Conservation (phyloP, 2,113 vertebrate species). For the Laterallus jamaicensis region DNA sequence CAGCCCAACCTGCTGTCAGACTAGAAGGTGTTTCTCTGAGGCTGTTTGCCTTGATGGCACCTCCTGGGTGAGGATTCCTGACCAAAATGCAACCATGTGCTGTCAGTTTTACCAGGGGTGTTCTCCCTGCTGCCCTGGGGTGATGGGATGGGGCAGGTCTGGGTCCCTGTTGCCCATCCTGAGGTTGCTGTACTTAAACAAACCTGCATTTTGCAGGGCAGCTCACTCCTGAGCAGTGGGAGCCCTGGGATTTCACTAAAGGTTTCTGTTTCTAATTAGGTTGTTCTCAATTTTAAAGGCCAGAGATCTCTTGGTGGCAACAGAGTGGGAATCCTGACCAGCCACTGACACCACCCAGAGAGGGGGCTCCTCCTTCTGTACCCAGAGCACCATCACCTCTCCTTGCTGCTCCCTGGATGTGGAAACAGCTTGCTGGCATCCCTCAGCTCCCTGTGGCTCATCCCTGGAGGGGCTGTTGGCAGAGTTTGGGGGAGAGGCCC, state of each 20-base stretch:
- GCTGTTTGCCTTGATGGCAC: background rate
- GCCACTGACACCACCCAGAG: background rate
- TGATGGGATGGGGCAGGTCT: background rate
- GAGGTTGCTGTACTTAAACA: background rate
- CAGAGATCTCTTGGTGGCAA: background rate
- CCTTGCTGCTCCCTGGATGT: background rate
- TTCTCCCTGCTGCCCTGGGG: background rate
- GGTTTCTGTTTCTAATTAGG: constrained; percentile 43
- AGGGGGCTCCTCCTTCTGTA: background rate
- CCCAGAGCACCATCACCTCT: background rate
- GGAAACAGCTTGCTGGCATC: background rate
- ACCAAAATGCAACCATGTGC: background rate
- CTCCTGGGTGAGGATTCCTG: background rate
- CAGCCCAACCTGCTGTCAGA: background rate
- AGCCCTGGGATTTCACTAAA: constrained; percentile 9
- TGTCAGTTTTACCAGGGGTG: background rate
- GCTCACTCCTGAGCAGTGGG: background rate
- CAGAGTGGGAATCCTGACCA: constrained; percentile 14
- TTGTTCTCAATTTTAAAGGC: constrained; percentile 27
- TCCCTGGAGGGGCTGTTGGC: background rate
- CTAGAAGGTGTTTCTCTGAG: background rate
- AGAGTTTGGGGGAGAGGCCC: background rate
- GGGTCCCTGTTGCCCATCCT: background rate
- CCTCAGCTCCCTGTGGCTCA: background rate
- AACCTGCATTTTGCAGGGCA: background rate